phyloP scores from a whole-genome alignment of 2,888 invertebrate species.

The Pristionchus maxplancki region DNA sequence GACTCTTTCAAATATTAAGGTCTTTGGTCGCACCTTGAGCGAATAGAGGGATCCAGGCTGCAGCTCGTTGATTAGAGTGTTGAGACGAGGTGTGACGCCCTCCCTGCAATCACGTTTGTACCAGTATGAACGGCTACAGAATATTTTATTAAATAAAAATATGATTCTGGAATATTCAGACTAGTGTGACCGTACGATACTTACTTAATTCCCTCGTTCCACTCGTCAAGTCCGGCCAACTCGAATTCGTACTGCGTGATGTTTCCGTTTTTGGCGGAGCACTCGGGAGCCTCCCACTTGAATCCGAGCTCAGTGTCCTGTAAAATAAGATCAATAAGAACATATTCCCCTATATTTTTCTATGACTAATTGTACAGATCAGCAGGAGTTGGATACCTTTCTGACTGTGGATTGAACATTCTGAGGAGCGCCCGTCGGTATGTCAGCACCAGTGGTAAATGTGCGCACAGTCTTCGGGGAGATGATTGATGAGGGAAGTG shows the following conservation, averaged over 20 bases:
- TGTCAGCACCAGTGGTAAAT: slow-evolving; percentile 72
- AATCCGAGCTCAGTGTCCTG: slow-evolving; percentile 73
- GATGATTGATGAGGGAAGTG: slow-evolving; percentile 68
- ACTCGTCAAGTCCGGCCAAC: slow-evolving; percentile 76
- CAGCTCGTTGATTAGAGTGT: slow-evolving; percentile 72
- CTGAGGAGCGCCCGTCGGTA: slow-evolving; percentile 76
- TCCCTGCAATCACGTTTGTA: slow-evolving; percentile 65
- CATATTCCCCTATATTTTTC: no score
- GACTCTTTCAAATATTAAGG: no score
- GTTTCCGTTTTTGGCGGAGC: slow-evolving; percentile 76
- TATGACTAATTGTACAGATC: no score
- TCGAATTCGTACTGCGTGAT: slow-evolving; percentile 77
- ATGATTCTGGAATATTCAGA: neutral
- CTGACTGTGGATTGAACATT: slow-evolving; percentile 71
- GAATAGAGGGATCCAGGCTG: slow-evolving; percentile 76
- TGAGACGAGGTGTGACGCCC: slow-evolving; percentile 75
- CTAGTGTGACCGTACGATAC: neutral
- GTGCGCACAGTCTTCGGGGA: slow-evolving; percentile 72
- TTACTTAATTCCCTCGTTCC: slow-evolving; percentile 71
- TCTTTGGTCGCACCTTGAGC: slow-evolving; percentile 59
- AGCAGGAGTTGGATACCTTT: no score
- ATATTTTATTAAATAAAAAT: neutral
- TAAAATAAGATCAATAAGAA: no score
- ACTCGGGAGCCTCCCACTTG: slow-evolving; percentile 77
- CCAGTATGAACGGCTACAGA: no score